phyloP scores from a whole-genome alignment of 2,113 vertebrate species.

The Laterallus jamaicensis region DNA sequence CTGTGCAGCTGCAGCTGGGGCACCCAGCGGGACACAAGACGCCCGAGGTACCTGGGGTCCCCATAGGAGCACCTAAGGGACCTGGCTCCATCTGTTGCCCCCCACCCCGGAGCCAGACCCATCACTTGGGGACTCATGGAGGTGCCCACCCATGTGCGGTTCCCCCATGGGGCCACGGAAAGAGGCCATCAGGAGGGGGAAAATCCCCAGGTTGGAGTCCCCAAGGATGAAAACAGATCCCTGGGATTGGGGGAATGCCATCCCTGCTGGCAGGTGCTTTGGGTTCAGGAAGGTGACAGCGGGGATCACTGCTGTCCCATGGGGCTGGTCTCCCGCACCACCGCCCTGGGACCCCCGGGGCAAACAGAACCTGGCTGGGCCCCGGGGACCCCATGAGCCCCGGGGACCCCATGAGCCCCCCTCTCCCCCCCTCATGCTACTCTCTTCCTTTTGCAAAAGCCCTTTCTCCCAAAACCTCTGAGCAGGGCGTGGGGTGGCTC shows the following conservation, averaged over 20 bases:
- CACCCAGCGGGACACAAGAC: too few species aligned
- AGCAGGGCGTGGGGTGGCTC: rapidly evolving
- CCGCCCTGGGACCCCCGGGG: neutral
- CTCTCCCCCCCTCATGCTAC: too few species aligned
- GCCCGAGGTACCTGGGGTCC: neutral
- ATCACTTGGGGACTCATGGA: neutral
- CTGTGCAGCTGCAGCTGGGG: neutral
- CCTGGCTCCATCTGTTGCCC: neutral
- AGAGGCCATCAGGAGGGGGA: neutral
- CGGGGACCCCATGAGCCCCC: too few species aligned
- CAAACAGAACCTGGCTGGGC: neutral
- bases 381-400: too few species aligned
- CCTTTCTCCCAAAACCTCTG: rapidly evolving
- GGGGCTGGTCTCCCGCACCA: rapidly evolving
- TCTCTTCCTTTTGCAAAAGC: neutral
- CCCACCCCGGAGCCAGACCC: neutral
- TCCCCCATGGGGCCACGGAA: rapidly evolving
- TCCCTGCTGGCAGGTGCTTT: neutral
- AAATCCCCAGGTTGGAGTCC: neutral
- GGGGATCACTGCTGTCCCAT: neutral
- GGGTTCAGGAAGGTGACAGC: neutral
- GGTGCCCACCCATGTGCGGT: rapidly evolving
- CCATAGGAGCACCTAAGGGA: neutral
- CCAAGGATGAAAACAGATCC: neutral
- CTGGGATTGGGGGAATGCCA: rapidly evolving